phyloP scores from a whole-genome alignment of 2,888 invertebrate species.

The Macroteleia sp. region DNA sequence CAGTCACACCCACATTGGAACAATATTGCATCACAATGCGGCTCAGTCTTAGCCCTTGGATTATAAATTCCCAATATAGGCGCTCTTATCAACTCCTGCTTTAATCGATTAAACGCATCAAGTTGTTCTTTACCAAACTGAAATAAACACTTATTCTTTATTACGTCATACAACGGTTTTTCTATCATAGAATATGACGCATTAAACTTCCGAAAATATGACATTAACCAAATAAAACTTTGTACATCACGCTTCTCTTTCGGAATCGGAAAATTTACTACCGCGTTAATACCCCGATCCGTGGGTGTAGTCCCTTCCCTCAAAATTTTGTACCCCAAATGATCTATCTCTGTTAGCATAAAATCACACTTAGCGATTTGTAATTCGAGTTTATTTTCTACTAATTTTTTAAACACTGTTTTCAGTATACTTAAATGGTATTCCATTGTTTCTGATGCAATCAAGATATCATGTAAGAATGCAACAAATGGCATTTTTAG shows the following conservation, averaged over 20 bases:
- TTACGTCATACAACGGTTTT: too few species aligned
- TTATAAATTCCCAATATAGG: not conserved
- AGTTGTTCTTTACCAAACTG: not conserved
- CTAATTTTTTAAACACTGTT: not conserved
- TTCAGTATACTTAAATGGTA: too few species aligned
- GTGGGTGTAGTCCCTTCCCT: slow-evolving; percentile 41
- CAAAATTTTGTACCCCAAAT: too few species aligned
- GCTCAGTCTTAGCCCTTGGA: too few species aligned
- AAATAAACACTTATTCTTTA: too few species aligned
- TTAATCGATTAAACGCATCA: not conserved
- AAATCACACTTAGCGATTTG: slow-evolving; percentile 65
- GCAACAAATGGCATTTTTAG: too few species aligned
- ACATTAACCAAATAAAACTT: not conserved
- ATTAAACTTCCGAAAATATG: not conserved
- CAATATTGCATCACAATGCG: too few species aligned
- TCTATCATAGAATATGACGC: too few species aligned
- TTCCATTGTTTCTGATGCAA: too few species aligned
- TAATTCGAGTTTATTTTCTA: slow-evolving; percentile 43
- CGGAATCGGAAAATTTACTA: not conserved
- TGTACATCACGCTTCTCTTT: not conserved
- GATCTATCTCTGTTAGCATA: slow-evolving; percentile 46
- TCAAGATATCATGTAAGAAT: too few species aligned
- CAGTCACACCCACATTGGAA: too few species aligned
- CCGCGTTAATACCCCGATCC: not conserved
- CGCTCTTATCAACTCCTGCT: not conserved